Percentiles rank a stretch among this genome's conserved stretches.
phyloP scores from a whole-genome alignment of 2,888 invertebrate genomes.

The Chymomyza fuscimana region DNA sequence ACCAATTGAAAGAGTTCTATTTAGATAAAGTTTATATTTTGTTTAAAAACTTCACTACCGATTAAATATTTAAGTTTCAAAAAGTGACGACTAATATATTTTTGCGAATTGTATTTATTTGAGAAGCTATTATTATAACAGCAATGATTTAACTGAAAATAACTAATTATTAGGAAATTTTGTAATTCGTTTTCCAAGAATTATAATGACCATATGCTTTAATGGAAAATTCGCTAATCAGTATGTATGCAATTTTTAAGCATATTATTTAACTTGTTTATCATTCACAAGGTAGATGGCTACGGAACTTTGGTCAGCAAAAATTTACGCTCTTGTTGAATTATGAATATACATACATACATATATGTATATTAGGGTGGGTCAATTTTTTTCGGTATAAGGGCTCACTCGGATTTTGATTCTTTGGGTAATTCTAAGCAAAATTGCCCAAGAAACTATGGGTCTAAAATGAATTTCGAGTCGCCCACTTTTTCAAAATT shows the following conservation, averaged over 20 bases:
- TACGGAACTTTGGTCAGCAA: conserved; percentile 64
- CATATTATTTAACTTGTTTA: conserved; percentile 12
- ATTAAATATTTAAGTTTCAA: too few relatives aligned
- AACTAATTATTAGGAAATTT: not conserved
- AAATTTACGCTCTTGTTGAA: conserved; percentile 15
- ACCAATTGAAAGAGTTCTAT: too few relatives aligned
- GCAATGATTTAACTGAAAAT: not conserved
- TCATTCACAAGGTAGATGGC: conserved; percentile 12
- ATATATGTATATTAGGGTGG: too few relatives aligned
- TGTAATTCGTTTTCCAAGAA: not conserved
- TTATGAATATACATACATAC: conserved; percentile 21
- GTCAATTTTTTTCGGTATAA: too few relatives aligned
- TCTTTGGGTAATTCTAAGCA: too few relatives aligned
- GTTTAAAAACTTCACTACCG: too few relatives aligned
- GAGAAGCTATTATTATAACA: not conserved
- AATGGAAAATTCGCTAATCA: not conserved
- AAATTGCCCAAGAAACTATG: too few relatives aligned
- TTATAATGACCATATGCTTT: not conserved
- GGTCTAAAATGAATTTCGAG: too few relatives aligned
- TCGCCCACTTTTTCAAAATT: too few relatives aligned
- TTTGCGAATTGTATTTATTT: not conserved
- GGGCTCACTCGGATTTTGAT: too few relatives aligned
- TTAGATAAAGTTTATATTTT: too few relatives aligned
- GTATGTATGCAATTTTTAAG: not conserved
- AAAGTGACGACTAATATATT: too few relatives aligned